Conservation (phyloP, 2,888 invertebrate species). For the Nesidiocoris tenuis region DNA sequence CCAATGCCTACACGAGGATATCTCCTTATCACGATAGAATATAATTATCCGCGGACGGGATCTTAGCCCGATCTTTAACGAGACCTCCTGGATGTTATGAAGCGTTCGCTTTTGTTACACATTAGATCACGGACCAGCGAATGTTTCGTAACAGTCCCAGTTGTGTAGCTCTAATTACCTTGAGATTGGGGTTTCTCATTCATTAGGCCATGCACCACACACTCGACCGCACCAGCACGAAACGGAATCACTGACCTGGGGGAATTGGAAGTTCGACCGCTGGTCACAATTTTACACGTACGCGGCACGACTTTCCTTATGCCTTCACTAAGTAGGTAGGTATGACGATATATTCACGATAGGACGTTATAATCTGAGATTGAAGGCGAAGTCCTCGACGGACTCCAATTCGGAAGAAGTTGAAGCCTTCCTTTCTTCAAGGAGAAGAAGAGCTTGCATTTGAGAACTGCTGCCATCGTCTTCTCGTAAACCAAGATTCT, state of each 20-base stretch:
- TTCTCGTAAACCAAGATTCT: constrained; percentile 1
- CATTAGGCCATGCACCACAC: neutral
- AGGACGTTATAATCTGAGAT: no score
- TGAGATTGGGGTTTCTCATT: neutral
- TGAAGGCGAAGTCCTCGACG: constrained; percentile 28
- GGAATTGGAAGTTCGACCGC: no score
- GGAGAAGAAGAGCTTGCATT: neutral
- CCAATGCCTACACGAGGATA: no score
- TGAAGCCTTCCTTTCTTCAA: constrained; percentile 6
- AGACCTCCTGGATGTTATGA: neutral
- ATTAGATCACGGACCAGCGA: neutral
- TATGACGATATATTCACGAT: no score
- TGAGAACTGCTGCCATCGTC: neutral
- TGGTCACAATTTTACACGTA: no score
- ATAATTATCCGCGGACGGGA: no score
- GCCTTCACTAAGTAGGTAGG: no score
- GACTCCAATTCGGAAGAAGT: constrained; percentile 11
- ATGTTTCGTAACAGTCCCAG: neutral
- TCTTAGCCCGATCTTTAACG: neutral
- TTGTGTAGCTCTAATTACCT: neutral
- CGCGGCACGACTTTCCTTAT: no score
- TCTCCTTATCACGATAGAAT: no score
- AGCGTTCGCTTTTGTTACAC: neutral
- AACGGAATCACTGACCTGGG: no score
- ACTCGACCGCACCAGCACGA: neutral